Conservation (phyloP, 2,888 invertebrate species). For the Xanthia togata region DNA sequence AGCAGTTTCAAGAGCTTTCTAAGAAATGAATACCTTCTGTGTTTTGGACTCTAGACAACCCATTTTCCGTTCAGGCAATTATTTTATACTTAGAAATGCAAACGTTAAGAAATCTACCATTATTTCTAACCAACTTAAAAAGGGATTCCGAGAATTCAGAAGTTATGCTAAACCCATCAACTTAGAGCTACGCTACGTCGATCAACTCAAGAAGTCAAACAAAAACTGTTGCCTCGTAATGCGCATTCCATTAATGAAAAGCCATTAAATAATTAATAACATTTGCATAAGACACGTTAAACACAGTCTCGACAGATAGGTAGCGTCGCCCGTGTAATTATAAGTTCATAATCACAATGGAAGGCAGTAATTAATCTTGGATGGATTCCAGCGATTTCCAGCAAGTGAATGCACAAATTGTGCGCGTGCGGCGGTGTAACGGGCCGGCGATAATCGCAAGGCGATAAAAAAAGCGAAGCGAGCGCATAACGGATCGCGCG, state of each 20-base stretch:
- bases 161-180: slow-evolving; percentile 22
- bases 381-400: slow-evolving; percentile 76
- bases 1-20: neutral
- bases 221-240: slow-evolving; percentile 36
- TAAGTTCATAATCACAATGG: slow-evolving; percentile 64
- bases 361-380: slow-evolving; percentile 72
- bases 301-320: slow-evolving; percentile 53
- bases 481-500: slow-evolving; percentile 84
- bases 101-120: neutral
- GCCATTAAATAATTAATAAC: slow-evolving; percentile 58
- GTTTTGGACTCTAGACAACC: neutral
- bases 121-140: neutral
- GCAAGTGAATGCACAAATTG: slow-evolving; percentile 73
- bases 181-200: slow-evolving; percentile 5
- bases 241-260: slow-evolving; percentile 48
- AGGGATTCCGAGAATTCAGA: neutral
- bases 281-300: slow-evolving; percentile 57
- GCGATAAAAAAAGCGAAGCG: slow-evolving; percentile 83
- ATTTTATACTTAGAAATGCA: neutral
- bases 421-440: slow-evolving; percentile 84
- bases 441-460: slow-evolving; percentile 82
- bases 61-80: neutral
- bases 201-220: slow-evolving; percentile 35
- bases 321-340: slow-evolving; percentile 61
- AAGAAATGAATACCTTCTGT: neutral